Percentiles rank a stretch among this genome's conserved stretches.
These are phyloP conservation scores for Tetraodon nigroviridis DNA, from an alignment of 2,113 vertebrate genomes.

Conservation along the genomic window DNA sequence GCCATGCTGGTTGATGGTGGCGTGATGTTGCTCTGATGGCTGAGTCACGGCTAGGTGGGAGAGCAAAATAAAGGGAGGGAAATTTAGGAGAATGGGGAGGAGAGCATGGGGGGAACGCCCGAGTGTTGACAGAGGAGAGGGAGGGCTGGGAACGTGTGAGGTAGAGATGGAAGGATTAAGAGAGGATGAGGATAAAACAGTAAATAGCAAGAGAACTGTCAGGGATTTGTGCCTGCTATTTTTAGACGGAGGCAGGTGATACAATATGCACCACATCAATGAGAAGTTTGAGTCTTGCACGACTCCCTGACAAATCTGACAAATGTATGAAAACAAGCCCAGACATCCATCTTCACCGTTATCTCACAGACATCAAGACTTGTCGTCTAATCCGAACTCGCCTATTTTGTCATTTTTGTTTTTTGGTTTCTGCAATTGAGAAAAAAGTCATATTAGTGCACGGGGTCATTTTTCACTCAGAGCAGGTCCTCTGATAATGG, in stretches of 20 bases:
- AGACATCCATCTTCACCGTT: background rate
- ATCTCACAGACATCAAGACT: no score
- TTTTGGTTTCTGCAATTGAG: background rate
- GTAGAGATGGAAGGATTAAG: constrained; percentile 5
- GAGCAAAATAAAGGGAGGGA: background rate
- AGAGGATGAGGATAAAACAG: constrained; percentile 26
- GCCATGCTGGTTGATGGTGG: constrained; percentile 36
- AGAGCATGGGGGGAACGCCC: constrained; percentile 11
- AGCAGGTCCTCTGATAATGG: no score
- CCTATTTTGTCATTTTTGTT: no score
- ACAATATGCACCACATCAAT: no score
- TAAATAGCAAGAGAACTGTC: constrained; percentile 20
- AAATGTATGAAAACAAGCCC: no score
- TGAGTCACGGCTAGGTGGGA: constrained; percentile 11
- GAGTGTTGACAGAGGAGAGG: constrained; percentile 20
- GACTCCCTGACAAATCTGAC: no score
- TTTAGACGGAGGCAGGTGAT: constrained; percentile 9
- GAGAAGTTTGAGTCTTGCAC: no score
- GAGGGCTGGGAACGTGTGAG: constrained; percentile 17
- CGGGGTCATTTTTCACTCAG: no score
- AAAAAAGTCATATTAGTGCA: no score
- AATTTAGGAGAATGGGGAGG: constrained; percentile 4
- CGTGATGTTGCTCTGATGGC: constrained; percentile 21
- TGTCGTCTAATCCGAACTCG: no score
- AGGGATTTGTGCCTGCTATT: constrained; percentile 1